Conservation (phyloP, 1,140 invertebrate species). For the Elysia chlorotica region DNA sequence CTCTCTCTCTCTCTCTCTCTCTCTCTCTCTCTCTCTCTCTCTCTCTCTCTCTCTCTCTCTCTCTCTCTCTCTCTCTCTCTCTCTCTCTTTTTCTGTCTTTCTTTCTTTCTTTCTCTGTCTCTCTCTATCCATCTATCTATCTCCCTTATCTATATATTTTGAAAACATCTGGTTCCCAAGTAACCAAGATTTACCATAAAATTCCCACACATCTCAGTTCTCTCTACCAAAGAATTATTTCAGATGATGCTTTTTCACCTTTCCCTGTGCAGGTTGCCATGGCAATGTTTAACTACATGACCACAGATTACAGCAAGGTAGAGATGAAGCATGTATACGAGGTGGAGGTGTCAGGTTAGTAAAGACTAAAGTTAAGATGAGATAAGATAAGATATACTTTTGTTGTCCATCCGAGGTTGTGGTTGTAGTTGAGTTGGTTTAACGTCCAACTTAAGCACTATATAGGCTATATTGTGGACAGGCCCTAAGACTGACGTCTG, state of each 20-base stretch:
- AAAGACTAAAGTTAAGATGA: too few species aligned
- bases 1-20: neutral
- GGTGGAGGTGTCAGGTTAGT: slow-evolving; percentile 82
- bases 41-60: neutral
- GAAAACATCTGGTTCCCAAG: neutral
- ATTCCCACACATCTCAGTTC: neutral
- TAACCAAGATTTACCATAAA: neutral
- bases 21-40: neutral
- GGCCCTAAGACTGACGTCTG: too few species aligned
- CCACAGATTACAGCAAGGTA: slow-evolving; percentile 87
- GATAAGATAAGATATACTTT: too few species aligned
- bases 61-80: neutral
- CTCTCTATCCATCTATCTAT: neutral
- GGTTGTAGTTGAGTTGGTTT: too few species aligned
- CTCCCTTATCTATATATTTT: neutral
- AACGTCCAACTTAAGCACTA: too few species aligned
- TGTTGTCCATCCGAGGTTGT: too few species aligned
- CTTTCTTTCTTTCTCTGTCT: neutral
- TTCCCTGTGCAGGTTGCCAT: neutral
- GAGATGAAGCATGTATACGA: slow-evolving; percentile 78
- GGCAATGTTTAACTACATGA: slow-evolving; percentile 97
- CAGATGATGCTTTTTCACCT: too few species aligned
- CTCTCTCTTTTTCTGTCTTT: neutral
- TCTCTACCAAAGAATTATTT: too few species aligned
- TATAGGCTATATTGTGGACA: too few species aligned